Evolutionary conservation across 1,140 invertebrate genomes (phyloP).

Genomic region (Trachymyrmex cornetzi): DNA sequence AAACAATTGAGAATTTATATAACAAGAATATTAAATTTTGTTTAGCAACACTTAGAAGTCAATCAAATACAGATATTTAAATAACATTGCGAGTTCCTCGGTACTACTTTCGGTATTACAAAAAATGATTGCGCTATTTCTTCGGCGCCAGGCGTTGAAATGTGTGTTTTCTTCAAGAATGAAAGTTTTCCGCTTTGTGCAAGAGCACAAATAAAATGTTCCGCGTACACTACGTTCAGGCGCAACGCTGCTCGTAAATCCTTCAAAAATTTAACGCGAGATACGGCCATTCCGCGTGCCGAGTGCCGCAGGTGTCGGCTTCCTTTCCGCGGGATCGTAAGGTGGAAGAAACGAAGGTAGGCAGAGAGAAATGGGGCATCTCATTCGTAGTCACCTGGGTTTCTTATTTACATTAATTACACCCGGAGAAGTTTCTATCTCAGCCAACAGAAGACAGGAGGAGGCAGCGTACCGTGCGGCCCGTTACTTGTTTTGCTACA

Average conservation of each 20-base stretch:
- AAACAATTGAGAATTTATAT: background rate
- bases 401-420: constrained; percentile 74
- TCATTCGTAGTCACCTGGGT: constrained; percentile 29
- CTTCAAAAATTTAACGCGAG: constrained; percentile 56
- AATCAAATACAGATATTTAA: background rate
- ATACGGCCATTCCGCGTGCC: constrained; percentile 1
- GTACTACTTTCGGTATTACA: background rate
- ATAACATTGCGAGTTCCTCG: background rate
- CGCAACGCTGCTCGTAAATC: constrained; percentile 55
- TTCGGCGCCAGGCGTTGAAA: background rate
- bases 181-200: constrained; percentile 28
- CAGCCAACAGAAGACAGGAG: background rate
- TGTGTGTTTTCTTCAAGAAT: background rate
- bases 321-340: background rate
- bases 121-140: constrained; percentile 19
- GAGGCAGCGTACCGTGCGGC: background rate
- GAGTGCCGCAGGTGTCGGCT: constrained; percentile 45
- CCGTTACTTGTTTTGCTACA: constrained; percentile 26
- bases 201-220: constrained; percentile 36
- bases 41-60: background rate
- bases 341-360: constrained; percentile 30
- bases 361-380: constrained; percentile 21
- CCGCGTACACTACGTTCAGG: constrained; percentile 15
- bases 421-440: constrained; percentile 53
- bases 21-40: constrained; percentile 1